phyloP scores from a whole-genome alignment of 1,140 invertebrate species.

The Rhyzopertha dominica region DNA sequence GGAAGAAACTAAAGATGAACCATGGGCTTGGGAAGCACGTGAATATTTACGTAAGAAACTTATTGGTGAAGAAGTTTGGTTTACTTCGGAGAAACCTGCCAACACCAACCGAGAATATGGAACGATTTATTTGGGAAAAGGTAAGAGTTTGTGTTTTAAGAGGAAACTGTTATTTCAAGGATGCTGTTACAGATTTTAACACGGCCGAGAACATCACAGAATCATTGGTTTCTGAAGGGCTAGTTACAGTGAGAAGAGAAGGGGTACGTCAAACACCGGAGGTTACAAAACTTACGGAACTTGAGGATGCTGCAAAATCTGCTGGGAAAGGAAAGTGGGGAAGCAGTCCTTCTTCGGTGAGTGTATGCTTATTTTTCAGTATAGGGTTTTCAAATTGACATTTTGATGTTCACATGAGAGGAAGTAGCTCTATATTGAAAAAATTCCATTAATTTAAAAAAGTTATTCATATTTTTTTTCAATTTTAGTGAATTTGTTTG shows the following conservation, averaged over 20 bases:
- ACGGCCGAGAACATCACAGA: constrained; percentile 85
- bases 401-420: background rate
- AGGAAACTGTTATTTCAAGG: too few relatives aligned
- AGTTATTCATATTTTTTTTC: too few relatives aligned
- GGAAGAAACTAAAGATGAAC: constrained; percentile 80
- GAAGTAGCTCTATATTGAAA: too few relatives aligned
- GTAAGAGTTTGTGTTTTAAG: constrained; percentile 45
- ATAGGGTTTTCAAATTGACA: background rate
- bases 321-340: constrained; percentile 85
- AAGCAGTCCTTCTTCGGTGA: constrained; percentile 40
- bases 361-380: constrained; percentile 12
- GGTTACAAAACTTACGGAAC: constrained; percentile 65
- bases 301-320: constrained; percentile 87
- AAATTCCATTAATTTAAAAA: too few relatives aligned
- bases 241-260: constrained; percentile 77
- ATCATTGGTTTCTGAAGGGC: constrained; percentile 77
- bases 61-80: constrained; percentile 83
- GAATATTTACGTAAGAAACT: constrained; percentile 91
- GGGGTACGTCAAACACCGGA: constrained; percentile 64
- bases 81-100: constrained; percentile 65
- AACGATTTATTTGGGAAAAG: constrained; percentile 77
- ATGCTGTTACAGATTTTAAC: constrained; percentile 53
- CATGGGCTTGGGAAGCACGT: constrained; percentile 93
- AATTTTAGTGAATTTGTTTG: too few relatives aligned
- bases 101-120: constrained; percentile 84